These are phyloP conservation scores for Drosophila orosa DNA, from an alignment of 1,140 invertebrate genomes.

Conservation along the genomic window DNA sequence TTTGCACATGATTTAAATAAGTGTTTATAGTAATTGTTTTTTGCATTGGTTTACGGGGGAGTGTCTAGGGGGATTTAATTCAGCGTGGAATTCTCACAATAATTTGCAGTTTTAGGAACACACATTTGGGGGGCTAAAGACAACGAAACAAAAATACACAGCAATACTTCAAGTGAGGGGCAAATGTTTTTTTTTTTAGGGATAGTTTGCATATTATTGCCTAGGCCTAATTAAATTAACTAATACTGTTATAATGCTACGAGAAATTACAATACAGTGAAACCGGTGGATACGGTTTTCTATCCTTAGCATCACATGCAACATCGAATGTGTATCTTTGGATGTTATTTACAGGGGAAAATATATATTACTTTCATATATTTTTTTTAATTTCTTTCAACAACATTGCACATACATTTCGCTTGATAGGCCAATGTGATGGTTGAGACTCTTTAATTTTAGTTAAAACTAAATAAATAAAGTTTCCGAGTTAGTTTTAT, in stretches of 20 bases:
- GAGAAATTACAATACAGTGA: conserved; percentile 51
- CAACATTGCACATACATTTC: conserved; percentile 78
- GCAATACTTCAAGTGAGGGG: not conserved
- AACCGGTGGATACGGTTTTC: conserved; percentile 35
- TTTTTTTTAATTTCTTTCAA: conserved; percentile 42
- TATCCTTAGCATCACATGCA: conserved; percentile 63
- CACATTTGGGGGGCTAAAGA: conserved; percentile 19
- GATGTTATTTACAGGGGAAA: conserved; percentile 57
- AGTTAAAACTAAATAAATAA: not conserved
- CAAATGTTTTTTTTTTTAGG: not conserved
- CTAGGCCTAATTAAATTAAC: conserved; percentile 79
- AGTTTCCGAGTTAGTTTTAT: not conserved
- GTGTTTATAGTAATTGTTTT: conserved; percentile 58
- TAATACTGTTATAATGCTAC: conserved; percentile 80
- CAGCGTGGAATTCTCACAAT: conserved; percentile 71
- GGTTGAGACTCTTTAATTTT: not conserved
- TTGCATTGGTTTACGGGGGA: conserved; percentile 36
- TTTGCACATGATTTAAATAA: conserved; percentile 80
- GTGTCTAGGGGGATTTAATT: conserved; percentile 57
- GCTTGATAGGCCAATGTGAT: conserved; percentile 3
- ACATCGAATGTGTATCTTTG: conserved; percentile 46
- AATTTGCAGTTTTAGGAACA: conserved; percentile 72
- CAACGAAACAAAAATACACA: conserved; percentile 52
- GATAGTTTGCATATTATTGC: conserved; percentile 21
- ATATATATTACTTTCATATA: not conserved